These are phyloP conservation scores for Eidolon helvum DNA, from an alignment of 2,113 vertebrate genomes.

Conservation along the genomic window DNA sequence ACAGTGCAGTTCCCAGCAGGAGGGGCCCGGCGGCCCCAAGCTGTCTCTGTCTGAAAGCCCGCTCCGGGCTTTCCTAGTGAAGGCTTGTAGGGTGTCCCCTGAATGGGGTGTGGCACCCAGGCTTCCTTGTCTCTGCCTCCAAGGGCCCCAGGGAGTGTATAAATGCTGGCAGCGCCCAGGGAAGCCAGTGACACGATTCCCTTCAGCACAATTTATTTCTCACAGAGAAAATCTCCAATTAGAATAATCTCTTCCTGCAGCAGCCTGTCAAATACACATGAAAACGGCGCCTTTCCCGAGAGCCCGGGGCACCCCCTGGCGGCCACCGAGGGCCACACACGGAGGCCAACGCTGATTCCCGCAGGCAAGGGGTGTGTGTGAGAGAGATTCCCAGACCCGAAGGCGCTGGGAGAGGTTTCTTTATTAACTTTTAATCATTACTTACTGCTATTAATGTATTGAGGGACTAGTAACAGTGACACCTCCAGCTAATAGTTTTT, in stretches of 20 bases:
- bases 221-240: constrained; percentile 19
- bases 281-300: constrained; percentile 36
- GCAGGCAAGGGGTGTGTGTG: background rate
- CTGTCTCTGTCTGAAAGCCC: background rate
- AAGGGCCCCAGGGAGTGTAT: background rate
- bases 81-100: constrained; percentile 18
- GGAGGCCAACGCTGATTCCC: background rate
- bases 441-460: background rate
- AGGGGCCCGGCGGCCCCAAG: background rate
- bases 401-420: background rate
- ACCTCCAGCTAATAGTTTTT: background rate
- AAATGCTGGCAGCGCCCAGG: background rate
- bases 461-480: background rate
- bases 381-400: background rate
- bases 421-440: background rate
- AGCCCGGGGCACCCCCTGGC: constrained; percentile 1
- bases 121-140: background rate
- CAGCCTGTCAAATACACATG: constrained; percentile 14
- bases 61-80: background rate
- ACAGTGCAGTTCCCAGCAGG: background rate
- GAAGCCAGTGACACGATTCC: background rate
- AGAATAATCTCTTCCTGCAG: background rate
- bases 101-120: background rate
- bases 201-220: background rate
- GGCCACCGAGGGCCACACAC: background rate